phyloP scores from a whole-genome alignment of 2,888 invertebrate species.

The Drosophila fungiperda region DNA sequence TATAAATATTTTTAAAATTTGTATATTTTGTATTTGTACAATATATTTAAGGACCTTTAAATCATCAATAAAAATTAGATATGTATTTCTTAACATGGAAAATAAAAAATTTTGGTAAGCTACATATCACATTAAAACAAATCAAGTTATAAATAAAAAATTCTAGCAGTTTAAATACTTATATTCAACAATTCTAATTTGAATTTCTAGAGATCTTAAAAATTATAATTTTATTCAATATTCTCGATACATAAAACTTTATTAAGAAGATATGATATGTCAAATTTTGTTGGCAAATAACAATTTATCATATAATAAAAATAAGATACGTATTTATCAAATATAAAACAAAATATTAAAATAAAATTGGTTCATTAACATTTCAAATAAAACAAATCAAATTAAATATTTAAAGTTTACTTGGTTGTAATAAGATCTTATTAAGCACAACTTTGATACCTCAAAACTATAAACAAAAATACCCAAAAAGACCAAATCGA shows the following conservation, averaged over 20 bases:
- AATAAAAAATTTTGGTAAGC: neutral
- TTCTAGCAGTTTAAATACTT: neutral
- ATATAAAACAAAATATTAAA: too few species aligned
- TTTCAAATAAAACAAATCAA: too few species aligned
- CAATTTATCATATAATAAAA: neutral
- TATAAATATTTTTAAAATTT: neutral
- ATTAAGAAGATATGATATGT: neutral
- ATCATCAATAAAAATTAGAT: neutral
- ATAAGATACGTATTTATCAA: neutral
- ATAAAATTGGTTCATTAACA: too few species aligned
- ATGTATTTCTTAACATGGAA: neutral
- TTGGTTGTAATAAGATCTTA: neutral
- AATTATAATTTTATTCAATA: neutral
- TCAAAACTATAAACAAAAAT: neutral
- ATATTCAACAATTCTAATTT: neutral
- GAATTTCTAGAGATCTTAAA: neutral
- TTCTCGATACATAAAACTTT: neutral
- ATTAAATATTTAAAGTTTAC: neutral
- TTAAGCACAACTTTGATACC: neutral
- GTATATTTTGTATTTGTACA: neutral
- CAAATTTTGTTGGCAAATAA: neutral
- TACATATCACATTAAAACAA: neutral
- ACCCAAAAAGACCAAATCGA: neutral
- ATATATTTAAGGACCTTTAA: neutral
- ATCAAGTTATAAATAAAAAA: neutral